These are phyloP conservation scores for Manis javanica DNA, from an alignment of 2,797 vertebrate genomes.

Conservation along the genomic window DNA sequence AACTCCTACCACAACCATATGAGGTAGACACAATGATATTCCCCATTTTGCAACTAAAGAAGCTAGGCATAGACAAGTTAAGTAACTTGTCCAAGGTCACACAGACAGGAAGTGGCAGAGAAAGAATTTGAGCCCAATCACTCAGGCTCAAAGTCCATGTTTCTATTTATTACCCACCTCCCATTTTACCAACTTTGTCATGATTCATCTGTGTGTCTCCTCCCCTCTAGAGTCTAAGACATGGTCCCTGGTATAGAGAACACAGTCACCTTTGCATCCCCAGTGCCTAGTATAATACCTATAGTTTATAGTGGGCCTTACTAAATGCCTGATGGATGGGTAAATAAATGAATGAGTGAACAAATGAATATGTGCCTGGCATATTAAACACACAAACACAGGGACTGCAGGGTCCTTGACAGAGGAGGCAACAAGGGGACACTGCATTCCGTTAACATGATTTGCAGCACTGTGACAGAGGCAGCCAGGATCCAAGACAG, in stretches of 20 bases:
- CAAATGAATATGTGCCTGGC: not conserved
- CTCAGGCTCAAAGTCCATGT: not conserved
- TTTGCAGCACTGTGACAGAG: not conserved
- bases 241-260: not conserved
- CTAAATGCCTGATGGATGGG: not conserved
- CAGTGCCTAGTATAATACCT: not conserved
- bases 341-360: not conserved
- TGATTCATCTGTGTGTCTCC: not conserved
- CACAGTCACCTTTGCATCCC: not conserved
- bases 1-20: not conserved
- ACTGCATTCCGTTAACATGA: not conserved
- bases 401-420: not conserved
- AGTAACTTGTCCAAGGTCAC: not conserved
- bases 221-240: not conserved
- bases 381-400: not conserved
- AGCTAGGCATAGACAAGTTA: not conserved
- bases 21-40: not conserved
- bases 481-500: not conserved
- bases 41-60: not conserved
- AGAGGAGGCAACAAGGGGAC: not conserved
- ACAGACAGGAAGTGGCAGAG: not conserved
- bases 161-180: not conserved
- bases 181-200: not conserved
- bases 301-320: not conserved
- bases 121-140: not conserved